A percentile compares a stretch with the other conserved stretches of the same genome.
Evolutionary conservation across 2,113 vertebrate species (phyloP).

Genomic region (Cebidichthys violaceus): DNA sequence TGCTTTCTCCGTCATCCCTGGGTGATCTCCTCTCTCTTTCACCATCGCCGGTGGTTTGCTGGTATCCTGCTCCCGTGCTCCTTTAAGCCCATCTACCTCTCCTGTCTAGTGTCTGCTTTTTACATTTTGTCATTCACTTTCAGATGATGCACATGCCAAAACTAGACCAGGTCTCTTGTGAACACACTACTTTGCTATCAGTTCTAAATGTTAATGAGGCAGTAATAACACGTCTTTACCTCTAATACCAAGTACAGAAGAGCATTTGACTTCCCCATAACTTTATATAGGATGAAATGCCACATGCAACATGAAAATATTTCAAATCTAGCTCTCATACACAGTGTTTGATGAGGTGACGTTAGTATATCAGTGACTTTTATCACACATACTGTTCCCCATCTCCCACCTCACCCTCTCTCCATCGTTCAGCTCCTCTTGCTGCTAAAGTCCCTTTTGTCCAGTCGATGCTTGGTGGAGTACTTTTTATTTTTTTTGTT

Average conservation of each 20-base stretch:
- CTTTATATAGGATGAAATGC: background rate
- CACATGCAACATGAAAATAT: background rate
- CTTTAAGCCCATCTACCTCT: conserved; percentile 20
- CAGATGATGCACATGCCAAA: conserved; percentile 53
- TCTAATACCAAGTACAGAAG: background rate
- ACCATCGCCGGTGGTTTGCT: conserved; percentile 20
- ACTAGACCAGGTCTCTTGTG: conserved; percentile 44
- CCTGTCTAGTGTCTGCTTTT: conserved; percentile 6
- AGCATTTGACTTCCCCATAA: background rate
- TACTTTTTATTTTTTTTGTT: conserved; percentile 46
- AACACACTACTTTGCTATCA: conserved; percentile 23
- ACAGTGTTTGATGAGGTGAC: background rate
- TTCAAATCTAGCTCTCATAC: background rate
- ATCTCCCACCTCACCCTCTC: background rate
- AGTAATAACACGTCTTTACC: background rate
- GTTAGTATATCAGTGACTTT: background rate
- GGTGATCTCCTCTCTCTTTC: conserved; percentile 29
- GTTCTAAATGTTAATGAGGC: background rate
- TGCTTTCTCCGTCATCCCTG: conserved; percentile 39
- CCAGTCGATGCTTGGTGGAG: conserved; percentile 16
- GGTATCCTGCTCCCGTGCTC: conserved; percentile 25
- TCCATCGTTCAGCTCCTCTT: background rate
- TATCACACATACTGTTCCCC: background rate
- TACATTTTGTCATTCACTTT: conserved; percentile 10
- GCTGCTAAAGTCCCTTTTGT: conserved; percentile 33